A percentile compares a stretch with the other conserved stretches of the same genome.
Conservation (phyloP, 2,797 vertebrate genomes). For the Lacerta agilis region DNA sequence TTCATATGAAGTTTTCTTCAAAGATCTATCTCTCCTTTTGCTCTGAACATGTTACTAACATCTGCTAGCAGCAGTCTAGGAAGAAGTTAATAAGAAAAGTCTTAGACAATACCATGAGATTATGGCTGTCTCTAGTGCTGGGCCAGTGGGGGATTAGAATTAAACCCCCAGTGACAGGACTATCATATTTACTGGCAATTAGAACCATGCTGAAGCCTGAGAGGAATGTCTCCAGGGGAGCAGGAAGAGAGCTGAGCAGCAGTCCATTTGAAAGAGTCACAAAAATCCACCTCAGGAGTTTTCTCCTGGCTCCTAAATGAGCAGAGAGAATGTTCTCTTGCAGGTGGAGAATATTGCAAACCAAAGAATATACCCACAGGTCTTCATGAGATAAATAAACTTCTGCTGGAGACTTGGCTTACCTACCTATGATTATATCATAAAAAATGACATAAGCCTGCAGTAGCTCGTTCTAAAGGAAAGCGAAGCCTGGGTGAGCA, state of each 20-base stretch:
- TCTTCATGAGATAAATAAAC: not conserved
- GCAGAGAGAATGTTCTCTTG: not conserved
- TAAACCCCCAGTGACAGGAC: not conserved
- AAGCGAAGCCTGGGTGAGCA: too few relatives aligned
- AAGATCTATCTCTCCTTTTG: not conserved
- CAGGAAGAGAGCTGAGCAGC: not conserved
- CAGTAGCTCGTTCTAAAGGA: too few relatives aligned
- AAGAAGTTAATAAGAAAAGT: constrained; percentile 16
- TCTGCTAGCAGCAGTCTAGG: not conserved
- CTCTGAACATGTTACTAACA: not conserved
- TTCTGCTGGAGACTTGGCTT: not conserved
- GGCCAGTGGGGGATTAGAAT: not conserved
- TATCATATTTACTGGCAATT: not conserved
- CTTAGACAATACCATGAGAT: constrained; percentile 15
- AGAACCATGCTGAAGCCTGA: not conserved
- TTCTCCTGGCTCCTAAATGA: not conserved
- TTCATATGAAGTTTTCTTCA: not conserved
- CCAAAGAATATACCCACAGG: not conserved
- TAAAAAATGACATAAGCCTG: not conserved
- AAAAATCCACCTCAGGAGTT: not conserved
- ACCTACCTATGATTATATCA: not conserved
- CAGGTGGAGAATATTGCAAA: not conserved
- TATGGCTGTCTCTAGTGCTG: not conserved
- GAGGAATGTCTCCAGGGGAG: not conserved
- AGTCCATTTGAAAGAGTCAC: not conserved